phyloP scores from a whole-genome alignment of 2,113 vertebrate genomes.

The Anser cygnoides region DNA sequence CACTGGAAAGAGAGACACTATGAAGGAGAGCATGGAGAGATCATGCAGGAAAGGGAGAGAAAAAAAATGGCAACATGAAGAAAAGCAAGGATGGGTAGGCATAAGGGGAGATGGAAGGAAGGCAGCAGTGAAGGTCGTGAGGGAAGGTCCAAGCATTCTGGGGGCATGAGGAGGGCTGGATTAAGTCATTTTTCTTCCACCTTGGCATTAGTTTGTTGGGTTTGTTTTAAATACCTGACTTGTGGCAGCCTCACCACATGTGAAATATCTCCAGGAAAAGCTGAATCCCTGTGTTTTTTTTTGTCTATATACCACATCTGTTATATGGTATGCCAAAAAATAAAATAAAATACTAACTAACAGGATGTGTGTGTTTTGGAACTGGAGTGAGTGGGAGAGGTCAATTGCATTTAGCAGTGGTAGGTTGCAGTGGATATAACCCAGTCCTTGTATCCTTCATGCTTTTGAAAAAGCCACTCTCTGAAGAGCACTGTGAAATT shows the following conservation, averaged over 20 bases:
- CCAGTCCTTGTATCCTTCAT: not conserved
- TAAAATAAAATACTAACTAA: not conserved
- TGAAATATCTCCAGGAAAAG: not conserved
- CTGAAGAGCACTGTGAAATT: not conserved
- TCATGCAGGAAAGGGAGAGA: not conserved
- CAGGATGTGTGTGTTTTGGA: not conserved
- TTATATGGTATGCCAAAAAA: not conserved
- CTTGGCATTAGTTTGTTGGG: rapidly evolving
- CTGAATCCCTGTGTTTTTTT: not conserved
- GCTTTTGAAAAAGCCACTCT: not conserved
- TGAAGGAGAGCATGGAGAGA: not conserved
- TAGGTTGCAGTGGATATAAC: not conserved
- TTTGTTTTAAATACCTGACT: not conserved
- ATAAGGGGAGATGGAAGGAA: not conserved
- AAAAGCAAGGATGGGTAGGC: not conserved
- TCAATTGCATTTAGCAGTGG: not conserved
- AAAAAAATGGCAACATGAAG: not conserved
- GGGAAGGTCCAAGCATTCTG: rapidly evolving
- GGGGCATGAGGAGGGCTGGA: not conserved
- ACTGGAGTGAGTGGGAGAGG: not conserved
- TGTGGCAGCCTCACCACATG: not conserved
- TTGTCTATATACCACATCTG: not conserved
- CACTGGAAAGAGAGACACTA: not conserved
- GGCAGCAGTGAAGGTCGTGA: not conserved
- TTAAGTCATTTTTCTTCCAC: not conserved